Evolutionary conservation across 2,888 invertebrate species (phyloP).

Genomic region (Ennomos quercinarius): DNA sequence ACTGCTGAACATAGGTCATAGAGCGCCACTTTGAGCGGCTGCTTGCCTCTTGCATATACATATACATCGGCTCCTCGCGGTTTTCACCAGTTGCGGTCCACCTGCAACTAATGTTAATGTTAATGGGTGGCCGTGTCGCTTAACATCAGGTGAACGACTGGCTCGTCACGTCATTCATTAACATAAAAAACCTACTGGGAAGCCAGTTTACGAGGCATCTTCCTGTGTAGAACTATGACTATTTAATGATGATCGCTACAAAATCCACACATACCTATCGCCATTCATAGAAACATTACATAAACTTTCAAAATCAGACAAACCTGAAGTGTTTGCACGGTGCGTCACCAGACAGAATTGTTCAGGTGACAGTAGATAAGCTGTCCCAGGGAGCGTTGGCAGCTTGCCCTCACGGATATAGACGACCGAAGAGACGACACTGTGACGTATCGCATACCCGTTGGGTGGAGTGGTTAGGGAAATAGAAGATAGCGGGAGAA

Average conservation of each 20-base stretch:
- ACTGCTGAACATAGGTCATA: no score
- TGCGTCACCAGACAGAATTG: conserved; percentile 53
- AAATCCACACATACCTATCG: not conserved
- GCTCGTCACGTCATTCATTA: no score
- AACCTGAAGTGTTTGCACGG: conserved; percentile 45
- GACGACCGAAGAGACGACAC: conserved; percentile 76
- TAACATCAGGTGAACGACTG: no score
- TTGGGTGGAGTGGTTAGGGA: conserved; percentile 35
- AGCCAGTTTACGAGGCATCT: no score
- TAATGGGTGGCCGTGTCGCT: no score
- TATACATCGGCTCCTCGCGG: no score
- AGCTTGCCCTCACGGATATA: conserved; percentile 79
- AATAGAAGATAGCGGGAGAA: conserved; percentile 34
- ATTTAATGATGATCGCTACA: not conserved
- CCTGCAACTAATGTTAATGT: no score
- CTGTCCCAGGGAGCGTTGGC: conserved; percentile 68
- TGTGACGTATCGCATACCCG: conserved; percentile 45
- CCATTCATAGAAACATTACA: not conserved
- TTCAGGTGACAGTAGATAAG: conserved; percentile 74
- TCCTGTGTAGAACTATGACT: not conserved
- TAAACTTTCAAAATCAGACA: conserved; percentile 25
- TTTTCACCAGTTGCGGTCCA: no score
- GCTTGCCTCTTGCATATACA: no score
- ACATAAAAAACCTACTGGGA: no score
- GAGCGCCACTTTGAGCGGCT: no score